Base-by-base conservation (phyloP, 2,797 vertebrate genomes). In the Pogonophryne albipinna region DNA sequence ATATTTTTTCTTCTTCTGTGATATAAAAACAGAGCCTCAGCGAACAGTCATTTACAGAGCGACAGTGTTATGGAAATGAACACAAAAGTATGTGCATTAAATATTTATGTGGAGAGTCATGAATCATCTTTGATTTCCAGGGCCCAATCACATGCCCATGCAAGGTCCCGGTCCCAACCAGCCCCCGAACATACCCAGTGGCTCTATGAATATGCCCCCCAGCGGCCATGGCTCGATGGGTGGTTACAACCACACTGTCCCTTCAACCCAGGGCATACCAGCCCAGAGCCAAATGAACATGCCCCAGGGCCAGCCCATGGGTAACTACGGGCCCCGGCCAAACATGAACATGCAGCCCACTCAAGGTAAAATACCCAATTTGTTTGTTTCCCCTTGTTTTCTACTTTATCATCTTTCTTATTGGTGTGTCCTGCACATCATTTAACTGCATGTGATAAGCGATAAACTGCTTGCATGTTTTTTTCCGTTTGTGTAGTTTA, bases 281-380 rank as follows among this genome's bases (percentile, higher is more conserved):
- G 96, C 96, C 72, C 98, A 99, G 93, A 97, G 95, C 90, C 98
- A 99, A 94, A 98, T 99, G 94, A 98, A 96, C 62, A 97, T 99
- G 95, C 97, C 95, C 90, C 98, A 98, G 90, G 98, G 97, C 63
- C 98, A 99, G 85, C 96, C 97, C 0, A 97, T 99, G 96, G 97
- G 95, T 73, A 99, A 91, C 91, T 99, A 99, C 20, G 98, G 97
- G 60, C 97, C 98, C 67, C 96, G 98, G 89, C 97, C 98, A 91
- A 99, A 96, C 93, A 99, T 99, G 95, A 99, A 96, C 91, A 98
- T 99, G 96, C 98, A 98, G 66, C 96, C 97, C 80, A 99, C 93
- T 90, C 98, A 99, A 98, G 98, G 98, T 96, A 91, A 70, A 76
- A 47, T 2, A 42, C n/a, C 16, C 34, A 0, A 11, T 73, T 71